phyloP scores from a whole-genome alignment of 2,797 vertebrate genomes.

The Brachyrhaphis roseni region DNA sequence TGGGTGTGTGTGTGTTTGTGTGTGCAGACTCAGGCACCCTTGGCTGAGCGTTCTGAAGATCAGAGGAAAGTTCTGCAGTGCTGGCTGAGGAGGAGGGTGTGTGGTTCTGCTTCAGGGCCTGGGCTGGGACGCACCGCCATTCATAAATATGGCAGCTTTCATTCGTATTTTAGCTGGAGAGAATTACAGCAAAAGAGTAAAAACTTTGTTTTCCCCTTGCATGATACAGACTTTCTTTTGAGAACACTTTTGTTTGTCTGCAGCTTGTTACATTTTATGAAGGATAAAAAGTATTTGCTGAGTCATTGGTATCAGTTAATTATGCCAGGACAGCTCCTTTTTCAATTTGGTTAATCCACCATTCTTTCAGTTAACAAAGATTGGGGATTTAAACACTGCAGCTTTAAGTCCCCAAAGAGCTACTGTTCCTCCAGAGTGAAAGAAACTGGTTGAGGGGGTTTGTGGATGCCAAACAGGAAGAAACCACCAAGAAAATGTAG shows the following conservation, averaged over 20 bases:
- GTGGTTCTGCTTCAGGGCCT: conserved; percentile 42
- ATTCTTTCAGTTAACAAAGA: conserved; percentile 30
- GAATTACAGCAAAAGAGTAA: not conserved
- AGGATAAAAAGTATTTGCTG: not conserved
- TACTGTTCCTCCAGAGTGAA: not conserved
- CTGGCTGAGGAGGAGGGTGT: conserved; percentile 68
- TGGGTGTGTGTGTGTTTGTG: not conserved
- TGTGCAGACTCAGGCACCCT: conserved; percentile 66
- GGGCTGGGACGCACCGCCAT: conserved; percentile 19
- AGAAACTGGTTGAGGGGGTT: not conserved
- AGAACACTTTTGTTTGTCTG: not conserved
- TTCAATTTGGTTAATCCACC: conserved; percentile 20
- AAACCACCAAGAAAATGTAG: not conserved
- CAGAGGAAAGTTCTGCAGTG: conserved; percentile 84
- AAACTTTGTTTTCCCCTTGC: not conserved
- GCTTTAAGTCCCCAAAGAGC: not conserved
- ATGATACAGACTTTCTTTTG: not conserved
- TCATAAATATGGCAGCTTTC: conserved; percentile 41
- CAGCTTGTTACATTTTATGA: not conserved
- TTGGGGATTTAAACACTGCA: too few relatives aligned
- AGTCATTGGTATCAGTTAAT: conserved; percentile 24
- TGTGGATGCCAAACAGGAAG: not conserved
- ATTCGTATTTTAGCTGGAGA: conserved; percentile 9
- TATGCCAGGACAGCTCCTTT: conserved; percentile 12
- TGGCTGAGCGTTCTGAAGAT: conserved; percentile 72